Evolutionary conservation across 2,888 invertebrate species (phyloP), one percentile per base, ranked within the genome.

Genomic region (Xylophagus ater): DNA sequence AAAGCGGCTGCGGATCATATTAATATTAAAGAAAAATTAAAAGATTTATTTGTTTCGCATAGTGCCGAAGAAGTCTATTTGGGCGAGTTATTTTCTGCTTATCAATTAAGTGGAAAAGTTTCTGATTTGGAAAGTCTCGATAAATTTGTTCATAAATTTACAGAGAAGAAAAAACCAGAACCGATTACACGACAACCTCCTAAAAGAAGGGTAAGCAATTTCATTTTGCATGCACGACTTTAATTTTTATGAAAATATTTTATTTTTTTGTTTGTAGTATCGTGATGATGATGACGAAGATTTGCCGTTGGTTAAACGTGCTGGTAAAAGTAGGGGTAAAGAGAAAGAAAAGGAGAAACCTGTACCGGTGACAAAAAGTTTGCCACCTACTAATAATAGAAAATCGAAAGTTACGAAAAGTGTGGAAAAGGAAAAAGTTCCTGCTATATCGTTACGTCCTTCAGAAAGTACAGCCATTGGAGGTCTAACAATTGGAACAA

Each of bases 391-490:
- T 3, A 8, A 2, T 14, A 15, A 14, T 5, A 12, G 30, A 30
- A 30, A 30, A 30, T 7, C 15, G 30, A 30, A 30, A 30, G 10
- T 15, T 6, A 3, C 69, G 50, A 69, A 69, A 44, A 67, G 7
- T 8, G 15, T 26, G 12, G 7, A 5, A 9, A 69, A 13, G 64
- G 70, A 2, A 66, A 68, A 4, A 66, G 68, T 37, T 8, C 9
- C 34, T 41, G 66, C 19, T 14, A 17, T 31, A 8, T 57, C 56
- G 37, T 58, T 73, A 23, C 72, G 80, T 2, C 81, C 82, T 1
- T 78, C 81, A 0, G 83, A 83, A 55, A 73, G 72, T 2, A 76
- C 77, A 1, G 78, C 82, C 3, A 74, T 81, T 12, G 83, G 83
- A 10, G 83, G 83, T 6, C 62, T 83, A 46, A 71, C 76, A 2